Conservation (phyloP, 2,113 vertebrate genomes). For the Heterotilapia buettikoferi region DNA sequence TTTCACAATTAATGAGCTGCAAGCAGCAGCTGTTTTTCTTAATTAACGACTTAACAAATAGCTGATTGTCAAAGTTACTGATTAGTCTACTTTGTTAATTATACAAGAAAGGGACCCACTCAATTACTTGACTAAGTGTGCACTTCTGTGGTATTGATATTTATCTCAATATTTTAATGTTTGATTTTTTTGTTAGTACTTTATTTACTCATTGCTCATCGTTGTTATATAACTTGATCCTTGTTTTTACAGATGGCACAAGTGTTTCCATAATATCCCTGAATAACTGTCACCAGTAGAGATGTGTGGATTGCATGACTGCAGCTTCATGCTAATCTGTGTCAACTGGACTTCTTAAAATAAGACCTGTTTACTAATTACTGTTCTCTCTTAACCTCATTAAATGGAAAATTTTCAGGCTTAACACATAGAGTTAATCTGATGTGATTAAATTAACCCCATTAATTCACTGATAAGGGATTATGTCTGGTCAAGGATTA, state of each 20-base stretch:
- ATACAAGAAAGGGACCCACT: neutral
- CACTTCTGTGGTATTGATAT: neutral
- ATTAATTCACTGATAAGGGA: neutral
- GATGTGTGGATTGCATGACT: neutral
- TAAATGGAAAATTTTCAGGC: neutral
- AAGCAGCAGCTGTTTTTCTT: neutral
- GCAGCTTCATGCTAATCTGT: neutral
- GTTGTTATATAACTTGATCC: neutral
- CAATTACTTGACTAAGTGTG: neutral
- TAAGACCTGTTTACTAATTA: neutral
- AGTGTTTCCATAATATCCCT: neutral
- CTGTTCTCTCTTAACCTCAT: neutral
- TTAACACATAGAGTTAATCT: neutral
- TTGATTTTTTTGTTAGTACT: neutral
- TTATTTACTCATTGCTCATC: neutral
- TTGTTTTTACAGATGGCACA: neutral
- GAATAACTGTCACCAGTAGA: neutral
- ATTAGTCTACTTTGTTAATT: neutral
- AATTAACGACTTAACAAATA: neutral
- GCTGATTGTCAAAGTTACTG: neutral
- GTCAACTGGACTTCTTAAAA: neutral
- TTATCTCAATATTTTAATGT: neutral
- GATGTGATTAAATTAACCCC: neutral
- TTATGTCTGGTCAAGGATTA: constrained; percentile 6
- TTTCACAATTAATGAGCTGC: neutral